Base-by-base conservation (phyloP, 2,113 vertebrate species). In the Menura novaehollandiae region DNA sequence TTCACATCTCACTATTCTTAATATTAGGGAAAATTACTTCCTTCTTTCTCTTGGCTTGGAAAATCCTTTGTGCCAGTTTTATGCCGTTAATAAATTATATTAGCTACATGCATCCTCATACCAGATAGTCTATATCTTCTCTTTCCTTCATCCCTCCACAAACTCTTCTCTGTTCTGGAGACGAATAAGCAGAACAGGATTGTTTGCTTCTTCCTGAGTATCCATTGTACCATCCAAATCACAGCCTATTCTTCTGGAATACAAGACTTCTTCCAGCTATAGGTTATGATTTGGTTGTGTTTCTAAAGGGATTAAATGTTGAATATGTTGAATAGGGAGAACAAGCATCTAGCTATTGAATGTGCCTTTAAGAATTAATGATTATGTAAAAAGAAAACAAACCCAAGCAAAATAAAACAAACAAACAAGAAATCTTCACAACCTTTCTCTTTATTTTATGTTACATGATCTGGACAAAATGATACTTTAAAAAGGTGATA, bases 21-120 rank as follows among this genome's bases (percentile, higher is more conserved):
- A 37, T 62, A 66, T 37, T 35, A 67, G 12, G 5, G 21, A 78
- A 66, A 93, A 63, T 37, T 4, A 3, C 22, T 89, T 95, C 51
- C 27, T 69, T 10, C 24, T 67, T 77, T 10, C 39, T 73, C 41
- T 77, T 53, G 26, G 7, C 11, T 87, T 84, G 26, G 23, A 51
- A 75, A 80, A 64, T 13, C 0, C 20, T 84, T 58, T 77, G 11
- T 0, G 0, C 30, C 30, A 44, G 5, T 63, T 88, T 76, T 52
- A 77, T 41, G 22, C 3, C 4, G 8, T 7, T 67, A 67, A 49
- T 39, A 53, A n/a, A 9, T 72, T 49, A 27, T 46, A 43, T 27
- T 71, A 43, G 18, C 19, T 51, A 68, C 0, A 2, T 0, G 0
- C 7, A 41, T 19, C 22, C 6, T 80, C 8, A 24, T 75, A 41